These are phyloP conservation scores for Nomada fabriciana DNA, from an alignment of 2,888 invertebrate species.

Conservation along the genomic window DNA sequence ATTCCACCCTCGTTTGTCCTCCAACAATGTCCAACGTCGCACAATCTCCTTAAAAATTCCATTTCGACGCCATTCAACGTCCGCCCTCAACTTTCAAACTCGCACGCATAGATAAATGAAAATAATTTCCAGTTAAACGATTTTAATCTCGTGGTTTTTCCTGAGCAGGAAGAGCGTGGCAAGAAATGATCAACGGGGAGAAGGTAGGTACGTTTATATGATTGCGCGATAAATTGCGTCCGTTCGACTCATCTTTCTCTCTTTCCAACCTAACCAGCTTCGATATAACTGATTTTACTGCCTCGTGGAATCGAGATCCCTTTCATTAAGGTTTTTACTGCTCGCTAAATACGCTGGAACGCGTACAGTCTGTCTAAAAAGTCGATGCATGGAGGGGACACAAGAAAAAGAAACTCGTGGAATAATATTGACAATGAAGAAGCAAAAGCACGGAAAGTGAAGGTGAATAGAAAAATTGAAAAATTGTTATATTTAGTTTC, in stretches of 20 bases:
- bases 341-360: slow-evolving; percentile 77
- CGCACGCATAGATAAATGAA: not conserved
- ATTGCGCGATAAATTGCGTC: slow-evolving; percentile 65
- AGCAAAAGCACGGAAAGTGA: not conserved
- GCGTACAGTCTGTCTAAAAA: slow-evolving; percentile 37
- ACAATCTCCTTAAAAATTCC: not conserved
- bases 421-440: slow-evolving; percentile 1
- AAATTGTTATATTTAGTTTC: too few relatives aligned
- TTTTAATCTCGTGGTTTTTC: slow-evolving; percentile 42
- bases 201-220: slow-evolving; percentile 48
- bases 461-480: slow-evolving; percentile 1
- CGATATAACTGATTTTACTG: slow-evolving; percentile 74
- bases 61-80: not conserved
- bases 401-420: not conserved
- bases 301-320: slow-evolving; percentile 70
- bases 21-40: not conserved
- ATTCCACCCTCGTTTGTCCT: not conserved
- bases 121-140: slow-evolving; percentile 7
- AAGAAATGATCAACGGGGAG: slow-evolving; percentile 25
- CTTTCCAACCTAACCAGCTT: slow-evolving; percentile 29
- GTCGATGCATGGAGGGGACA: slow-evolving; percentile 2
- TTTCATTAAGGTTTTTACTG: slow-evolving; percentile 79
- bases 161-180: slow-evolving; percentile 26
- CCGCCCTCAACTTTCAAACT: not conserved
- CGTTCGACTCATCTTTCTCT: slow-evolving; percentile 42